Conservation (phyloP, 2,888 invertebrate genomes). For the Bimastos eiseni region DNA sequence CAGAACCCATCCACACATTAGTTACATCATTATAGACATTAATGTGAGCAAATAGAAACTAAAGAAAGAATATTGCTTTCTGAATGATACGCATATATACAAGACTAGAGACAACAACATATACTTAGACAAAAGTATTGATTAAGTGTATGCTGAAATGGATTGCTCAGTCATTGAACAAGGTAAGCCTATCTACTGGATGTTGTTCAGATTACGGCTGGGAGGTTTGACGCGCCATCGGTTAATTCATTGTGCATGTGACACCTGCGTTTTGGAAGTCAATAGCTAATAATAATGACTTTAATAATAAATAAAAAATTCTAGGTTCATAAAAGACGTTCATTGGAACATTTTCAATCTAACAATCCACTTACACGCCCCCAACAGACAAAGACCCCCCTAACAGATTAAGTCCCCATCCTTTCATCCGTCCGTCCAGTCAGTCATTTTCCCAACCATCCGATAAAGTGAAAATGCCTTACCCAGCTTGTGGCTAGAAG, state of each 20-base stretch:
- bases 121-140: not conserved
- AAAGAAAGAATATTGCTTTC: not conserved
- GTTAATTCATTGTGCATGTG: no score
- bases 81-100: not conserved
- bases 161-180: not conserved
- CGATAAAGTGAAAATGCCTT: not conserved
- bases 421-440: not conserved
- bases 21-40: not conserved
- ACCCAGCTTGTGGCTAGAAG: constrained; percentile 41
- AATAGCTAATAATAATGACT: no score
- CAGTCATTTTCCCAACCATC: not conserved
- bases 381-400: no score
- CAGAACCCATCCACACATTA: not conserved
- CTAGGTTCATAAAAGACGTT: not conserved
- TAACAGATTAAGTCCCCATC: no score
- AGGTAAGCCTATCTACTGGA: not conserved
- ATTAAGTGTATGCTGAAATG: not conserved
- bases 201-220: no score
- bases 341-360: not conserved
- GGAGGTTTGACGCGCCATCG: no score
- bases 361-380: not conserved
- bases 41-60: not conserved
- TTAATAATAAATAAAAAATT: not conserved
- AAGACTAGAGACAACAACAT: not conserved
- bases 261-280: no score